Conservation (phyloP, 2,113 vertebrate species). For the Solea solea region DNA sequence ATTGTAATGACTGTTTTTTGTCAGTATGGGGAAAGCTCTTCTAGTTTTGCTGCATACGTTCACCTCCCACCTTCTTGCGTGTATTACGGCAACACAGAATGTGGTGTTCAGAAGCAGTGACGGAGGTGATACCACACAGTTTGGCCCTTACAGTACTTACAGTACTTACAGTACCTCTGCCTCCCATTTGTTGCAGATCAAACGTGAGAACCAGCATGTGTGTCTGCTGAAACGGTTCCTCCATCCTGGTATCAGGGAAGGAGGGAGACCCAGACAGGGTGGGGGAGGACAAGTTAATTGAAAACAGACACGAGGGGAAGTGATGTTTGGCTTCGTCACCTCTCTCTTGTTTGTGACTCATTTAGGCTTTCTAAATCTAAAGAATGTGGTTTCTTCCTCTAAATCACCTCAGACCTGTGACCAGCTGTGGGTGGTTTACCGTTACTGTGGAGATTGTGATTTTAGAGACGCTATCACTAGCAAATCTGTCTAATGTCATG, state of each 20-base stretch:
- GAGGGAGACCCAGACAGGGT: conserved; percentile 65
- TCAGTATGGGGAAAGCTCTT: background rate
- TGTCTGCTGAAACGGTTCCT: conserved; percentile 24
- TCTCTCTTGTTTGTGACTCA: conserved; percentile 40
- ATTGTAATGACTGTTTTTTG: background rate
- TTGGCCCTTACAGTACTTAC: background rate
- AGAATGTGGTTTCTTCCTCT: conserved; percentile 1
- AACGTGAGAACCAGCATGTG: conserved; percentile 21
- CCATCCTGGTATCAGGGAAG: conserved; percentile 42
- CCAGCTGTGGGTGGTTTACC: background rate
- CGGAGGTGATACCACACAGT: background rate
- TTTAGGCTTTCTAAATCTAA: background rate
- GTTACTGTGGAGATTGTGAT: background rate
- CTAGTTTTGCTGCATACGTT: background rate
- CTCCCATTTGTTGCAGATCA: conserved; percentile 27
- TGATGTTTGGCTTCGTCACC: conserved; percentile 65
- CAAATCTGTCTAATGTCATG: conserved; percentile 7
- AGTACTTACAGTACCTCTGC: background rate
- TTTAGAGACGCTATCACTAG: background rate
- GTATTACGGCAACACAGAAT: background rate
- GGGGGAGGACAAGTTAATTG: conserved; percentile 60
- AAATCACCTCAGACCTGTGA: conserved; percentile 1
- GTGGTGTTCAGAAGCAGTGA: background rate
- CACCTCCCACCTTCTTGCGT: background rate
- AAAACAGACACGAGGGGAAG: conserved; percentile 66